Base-by-base conservation (phyloP, 2,797 vertebrate genomes). In the Tapera naevia region DNA sequence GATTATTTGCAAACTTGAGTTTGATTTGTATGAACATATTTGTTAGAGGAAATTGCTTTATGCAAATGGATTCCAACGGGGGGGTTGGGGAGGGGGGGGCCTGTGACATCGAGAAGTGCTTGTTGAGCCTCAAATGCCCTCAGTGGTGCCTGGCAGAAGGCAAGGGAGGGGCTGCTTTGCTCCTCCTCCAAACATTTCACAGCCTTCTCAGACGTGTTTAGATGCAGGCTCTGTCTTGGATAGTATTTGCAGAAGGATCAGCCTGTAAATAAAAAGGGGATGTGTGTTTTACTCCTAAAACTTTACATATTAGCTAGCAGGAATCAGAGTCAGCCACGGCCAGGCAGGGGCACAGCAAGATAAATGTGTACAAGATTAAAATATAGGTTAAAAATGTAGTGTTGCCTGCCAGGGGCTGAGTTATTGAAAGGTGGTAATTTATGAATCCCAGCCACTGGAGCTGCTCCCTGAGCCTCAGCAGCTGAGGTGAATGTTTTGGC, bases 21-120 rank as follows among this genome's bases (percentile, higher is more conserved):
- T 92, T 74, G 91, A 92, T 89, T 94, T 89, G 94, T 87, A 39
- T 27, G 94, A 92, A 83, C 50, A 3, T 78, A 89, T 93, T 96
- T 97, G 92, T 86, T 45, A 72, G 75, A 83, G 93, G 82, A 96
- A 96, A 96, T 96, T 93, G 89, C 84, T 94, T 95, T 96, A 95
- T 97, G 92, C 84, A 95, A 92, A 97, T 92, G 22, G 17, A 83
- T 89, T 80, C 87, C 91, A 91, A 93, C 61, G 71, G 89, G 86
- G 91, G 89, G 69, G n/a, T n/a, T n/a, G n/a, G n/a, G n/a, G n/a
- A n/a, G n/a, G n/a, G n/a, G 86, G 92, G 91, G 69, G 95, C 90
- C 94, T 92, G 93, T 80, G 85, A 62, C 93, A 86, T 50, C 3
- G 2, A 91, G 70, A 61, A 91, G 91, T 57, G 88, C 73, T 92